These are phyloP conservation scores for Nomada flava DNA, from an alignment of 2,888 invertebrate genomes.

Conservation along the genomic window DNA sequence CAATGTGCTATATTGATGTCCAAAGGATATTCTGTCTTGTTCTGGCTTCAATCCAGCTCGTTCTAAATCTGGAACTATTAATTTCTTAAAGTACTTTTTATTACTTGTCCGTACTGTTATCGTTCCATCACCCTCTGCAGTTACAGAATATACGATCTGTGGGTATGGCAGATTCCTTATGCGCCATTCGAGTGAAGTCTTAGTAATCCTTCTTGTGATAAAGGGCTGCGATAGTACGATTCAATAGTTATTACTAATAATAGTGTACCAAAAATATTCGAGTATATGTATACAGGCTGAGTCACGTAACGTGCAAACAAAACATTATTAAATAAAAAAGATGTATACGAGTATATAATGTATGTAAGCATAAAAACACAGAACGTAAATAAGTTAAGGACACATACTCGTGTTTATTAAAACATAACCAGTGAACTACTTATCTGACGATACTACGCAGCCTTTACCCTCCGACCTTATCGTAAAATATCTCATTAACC, in stretches of 20 bases:
- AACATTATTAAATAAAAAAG: no score
- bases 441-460: no score
- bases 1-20: conserved; percentile 91
- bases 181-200: conserved; percentile 91
- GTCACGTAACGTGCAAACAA: no score
- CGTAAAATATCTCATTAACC: no score
- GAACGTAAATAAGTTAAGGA: no score
- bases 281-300: background rate
- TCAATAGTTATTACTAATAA: conserved; percentile 2
- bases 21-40: conserved; percentile 88
- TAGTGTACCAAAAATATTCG: background rate
- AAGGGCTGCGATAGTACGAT: conserved; percentile 86
- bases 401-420: no score
- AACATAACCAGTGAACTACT: no score
- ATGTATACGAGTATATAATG: no score
- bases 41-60: conserved; percentile 87
- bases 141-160: conserved; percentile 89
- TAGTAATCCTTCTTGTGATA: conserved; percentile 89
- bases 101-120: conserved; percentile 91
- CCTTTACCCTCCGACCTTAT: no score
- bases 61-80: conserved; percentile 89
- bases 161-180: conserved; percentile 92
- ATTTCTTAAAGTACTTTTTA: conserved; percentile 92
- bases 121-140: conserved; percentile 87
- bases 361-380: no score